A percentile compares a stretch with the other conserved stretches of the same genome.
These are phyloP conservation scores for Tichodroma muraria DNA, from an alignment of 2,113 vertebrate genomes.

Conservation along the genomic window DNA sequence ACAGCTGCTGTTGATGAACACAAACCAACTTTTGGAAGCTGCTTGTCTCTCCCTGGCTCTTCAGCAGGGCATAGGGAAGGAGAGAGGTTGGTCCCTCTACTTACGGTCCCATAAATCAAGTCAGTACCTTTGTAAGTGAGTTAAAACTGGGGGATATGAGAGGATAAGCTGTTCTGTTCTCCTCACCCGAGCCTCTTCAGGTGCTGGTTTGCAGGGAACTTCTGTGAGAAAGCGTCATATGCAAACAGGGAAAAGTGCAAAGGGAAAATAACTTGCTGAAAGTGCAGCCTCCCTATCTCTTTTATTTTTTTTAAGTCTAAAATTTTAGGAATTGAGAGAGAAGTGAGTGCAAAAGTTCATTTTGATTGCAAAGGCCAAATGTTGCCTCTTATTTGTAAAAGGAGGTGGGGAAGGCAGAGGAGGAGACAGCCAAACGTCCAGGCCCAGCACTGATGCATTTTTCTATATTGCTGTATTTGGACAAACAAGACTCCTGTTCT, in stretches of 20 bases:
- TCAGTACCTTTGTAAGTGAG: neutral
- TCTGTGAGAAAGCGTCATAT: neutral
- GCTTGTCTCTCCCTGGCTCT: neutral
- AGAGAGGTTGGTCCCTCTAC: neutral
- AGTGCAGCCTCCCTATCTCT: neutral
- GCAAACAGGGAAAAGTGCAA: neutral
- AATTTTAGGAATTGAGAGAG: neutral
- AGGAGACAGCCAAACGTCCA: neutral
- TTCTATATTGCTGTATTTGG: neutral
- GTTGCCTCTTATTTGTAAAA: neutral
- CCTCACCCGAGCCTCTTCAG: neutral
- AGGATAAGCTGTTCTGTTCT: neutral
- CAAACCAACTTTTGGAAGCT: neutral
- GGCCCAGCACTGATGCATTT: neutral
- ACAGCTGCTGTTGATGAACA: neutral
- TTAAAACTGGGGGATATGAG: neutral
- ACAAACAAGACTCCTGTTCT: neutral
- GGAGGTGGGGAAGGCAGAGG: neutral
- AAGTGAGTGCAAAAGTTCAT: neutral
- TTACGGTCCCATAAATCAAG: neutral
- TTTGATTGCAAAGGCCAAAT: neutral
- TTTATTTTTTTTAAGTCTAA: neutral
- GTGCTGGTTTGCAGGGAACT: neutral
- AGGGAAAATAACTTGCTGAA: neutral
- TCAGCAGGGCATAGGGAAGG: neutral